Evolutionary conservation across 2,113 vertebrate genomes (phyloP).

Genomic region (Rhegmatorhina hoffmannsi): DNA sequence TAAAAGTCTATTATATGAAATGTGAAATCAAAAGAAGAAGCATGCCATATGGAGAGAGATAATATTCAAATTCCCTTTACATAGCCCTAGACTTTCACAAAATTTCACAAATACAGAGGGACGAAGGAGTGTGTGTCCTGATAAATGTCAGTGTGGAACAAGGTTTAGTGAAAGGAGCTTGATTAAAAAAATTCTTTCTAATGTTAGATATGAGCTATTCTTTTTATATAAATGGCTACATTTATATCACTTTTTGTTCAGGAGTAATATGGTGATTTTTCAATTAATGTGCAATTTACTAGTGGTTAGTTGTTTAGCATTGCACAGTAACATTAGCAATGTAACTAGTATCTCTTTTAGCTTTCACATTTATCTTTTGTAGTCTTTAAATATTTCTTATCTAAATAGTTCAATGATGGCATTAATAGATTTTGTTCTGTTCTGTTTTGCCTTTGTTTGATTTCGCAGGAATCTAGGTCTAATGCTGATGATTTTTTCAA

Average conservation of each 20-base stretch:
- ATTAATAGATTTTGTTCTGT: conserved; percentile 61
- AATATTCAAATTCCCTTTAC: not conserved
- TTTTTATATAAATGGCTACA: not conserved
- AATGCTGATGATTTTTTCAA: conserved; percentile 93
- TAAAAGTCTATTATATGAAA: not conserved
- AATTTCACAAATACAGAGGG: not conserved
- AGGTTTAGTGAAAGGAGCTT: not conserved
- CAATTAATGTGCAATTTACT: not conserved
- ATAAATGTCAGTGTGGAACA: not conserved
- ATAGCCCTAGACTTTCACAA: not conserved
- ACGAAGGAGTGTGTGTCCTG: not conserved
- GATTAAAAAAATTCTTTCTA: not conserved
- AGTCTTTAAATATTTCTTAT: not conserved
- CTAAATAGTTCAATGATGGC: not conserved
- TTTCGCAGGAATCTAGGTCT: conserved; percentile 94
- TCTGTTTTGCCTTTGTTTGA: conserved; percentile 45
- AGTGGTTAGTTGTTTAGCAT: not conserved
- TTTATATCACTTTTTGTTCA: not conserved
- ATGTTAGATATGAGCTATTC: not conserved
- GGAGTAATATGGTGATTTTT: not conserved
- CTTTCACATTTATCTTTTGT: not conserved
- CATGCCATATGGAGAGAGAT: not conserved
- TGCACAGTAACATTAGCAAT: not conserved
- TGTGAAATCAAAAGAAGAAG: not conserved
- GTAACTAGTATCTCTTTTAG: not conserved